phyloP scores from a whole-genome alignment of 2,888 invertebrate genomes.

The Scotopteryx bipunctaria region DNA sequence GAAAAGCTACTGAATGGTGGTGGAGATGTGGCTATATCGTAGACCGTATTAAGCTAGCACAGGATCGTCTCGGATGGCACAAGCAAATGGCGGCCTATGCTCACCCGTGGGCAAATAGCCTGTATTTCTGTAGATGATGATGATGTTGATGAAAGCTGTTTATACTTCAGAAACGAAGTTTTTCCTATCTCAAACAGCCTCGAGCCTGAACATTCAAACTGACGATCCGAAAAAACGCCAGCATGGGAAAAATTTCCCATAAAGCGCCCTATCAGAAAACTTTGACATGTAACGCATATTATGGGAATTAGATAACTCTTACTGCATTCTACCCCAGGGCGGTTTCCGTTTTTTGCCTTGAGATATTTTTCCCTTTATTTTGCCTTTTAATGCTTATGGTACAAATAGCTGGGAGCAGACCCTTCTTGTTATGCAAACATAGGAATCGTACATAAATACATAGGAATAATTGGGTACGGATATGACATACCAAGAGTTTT shows the following conservation, averaged over 20 bases:
- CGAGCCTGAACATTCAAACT: slow-evolving; percentile 38
- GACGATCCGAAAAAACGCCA: slow-evolving; percentile 48
- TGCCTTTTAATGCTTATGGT: slow-evolving; percentile 48
- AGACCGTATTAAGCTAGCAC: too few relatives aligned
- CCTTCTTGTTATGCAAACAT: slow-evolving; percentile 42
- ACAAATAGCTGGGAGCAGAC: slow-evolving; percentile 46
- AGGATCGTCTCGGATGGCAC: too few relatives aligned
- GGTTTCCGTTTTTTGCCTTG: slow-evolving; percentile 29
- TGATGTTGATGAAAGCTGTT: too few relatives aligned
- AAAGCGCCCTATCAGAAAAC: slow-evolving; percentile 66
- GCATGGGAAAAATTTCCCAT: slow-evolving; percentile 50
- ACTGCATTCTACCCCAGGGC: slow-evolving; percentile 42
- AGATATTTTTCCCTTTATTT: slow-evolving; percentile 41
- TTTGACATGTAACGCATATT: slow-evolving; percentile 77
- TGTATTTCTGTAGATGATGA: too few relatives aligned
- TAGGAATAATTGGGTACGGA: slow-evolving; percentile 21
- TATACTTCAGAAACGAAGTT: not conserved
- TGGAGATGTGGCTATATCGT: too few relatives aligned
- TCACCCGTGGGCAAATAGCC: too few relatives aligned
- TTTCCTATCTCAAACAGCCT: slow-evolving; percentile 27
- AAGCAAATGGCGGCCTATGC: too few relatives aligned
- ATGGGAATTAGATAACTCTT: slow-evolving; percentile 76
- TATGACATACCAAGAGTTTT: too few relatives aligned
- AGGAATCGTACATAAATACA: slow-evolving; percentile 4
- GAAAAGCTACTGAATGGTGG: too few relatives aligned